These are phyloP conservation scores for Danio jaintianensis DNA, from an alignment of 2,797 vertebrate genomes.

Conservation along the genomic window DNA sequence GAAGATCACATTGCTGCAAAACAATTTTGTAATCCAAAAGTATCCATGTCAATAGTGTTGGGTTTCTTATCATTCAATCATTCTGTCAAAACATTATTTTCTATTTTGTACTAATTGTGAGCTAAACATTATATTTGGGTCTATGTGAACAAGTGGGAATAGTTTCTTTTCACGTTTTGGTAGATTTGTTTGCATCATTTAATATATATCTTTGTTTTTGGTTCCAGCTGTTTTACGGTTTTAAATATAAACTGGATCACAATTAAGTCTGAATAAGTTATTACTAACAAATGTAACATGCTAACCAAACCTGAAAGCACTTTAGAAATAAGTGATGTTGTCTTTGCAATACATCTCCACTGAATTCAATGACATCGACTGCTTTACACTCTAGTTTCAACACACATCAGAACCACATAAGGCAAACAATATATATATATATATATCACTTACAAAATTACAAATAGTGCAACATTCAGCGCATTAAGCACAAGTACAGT, in stretches of 20 bases:
- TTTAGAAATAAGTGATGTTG: neutral
- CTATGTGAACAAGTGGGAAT: neutral
- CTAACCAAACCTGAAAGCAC: neutral
- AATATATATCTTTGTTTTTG: slow-evolving; percentile 18
- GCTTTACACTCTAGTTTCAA: slow-evolving; percentile 23
- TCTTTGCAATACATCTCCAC: neutral
- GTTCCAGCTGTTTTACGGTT: slow-evolving; percentile 11
- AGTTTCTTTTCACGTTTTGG: neutral
- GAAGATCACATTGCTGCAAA: neutral
- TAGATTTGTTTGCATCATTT: slow-evolving; percentile 21
- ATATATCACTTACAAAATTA: slow-evolving; percentile 34
- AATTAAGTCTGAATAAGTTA: slow-evolving; percentile 16
- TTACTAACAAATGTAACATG: slow-evolving; percentile 1
- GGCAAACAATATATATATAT: neutral
- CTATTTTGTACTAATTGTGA: neutral
- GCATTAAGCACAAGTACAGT: slow-evolving; percentile 13
- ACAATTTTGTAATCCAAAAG: neutral
- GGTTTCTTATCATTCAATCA: neutral
- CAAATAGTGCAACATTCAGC: slow-evolving; percentile 52
- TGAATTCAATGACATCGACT: neutral
- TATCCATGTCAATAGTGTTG: neutral
- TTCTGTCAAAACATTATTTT: neutral
- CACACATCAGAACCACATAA: slow-evolving; percentile 27
- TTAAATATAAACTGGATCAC: neutral
- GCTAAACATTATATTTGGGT: neutral